Evolutionary conservation across 2,113 vertebrate genomes (phyloP).

Genomic region (Sinocyclocheilus maitianheensis): DNA sequence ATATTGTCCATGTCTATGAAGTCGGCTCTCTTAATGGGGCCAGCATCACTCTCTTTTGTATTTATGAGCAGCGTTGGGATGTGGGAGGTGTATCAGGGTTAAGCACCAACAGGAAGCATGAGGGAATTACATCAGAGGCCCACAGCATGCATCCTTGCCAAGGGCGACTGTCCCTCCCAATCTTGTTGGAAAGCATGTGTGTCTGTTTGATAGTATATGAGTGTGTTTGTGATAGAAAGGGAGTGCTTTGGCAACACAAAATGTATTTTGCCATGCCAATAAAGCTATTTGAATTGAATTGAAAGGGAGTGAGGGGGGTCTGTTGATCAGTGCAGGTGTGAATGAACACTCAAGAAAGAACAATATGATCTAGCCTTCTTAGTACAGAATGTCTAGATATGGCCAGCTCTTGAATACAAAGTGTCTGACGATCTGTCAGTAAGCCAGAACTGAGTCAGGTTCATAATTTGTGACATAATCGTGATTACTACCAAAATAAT

Average conservation of each 20-base stretch:
- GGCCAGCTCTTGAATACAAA: background rate
- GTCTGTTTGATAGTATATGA: background rate
- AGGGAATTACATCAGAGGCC: slow-evolving; percentile 14
- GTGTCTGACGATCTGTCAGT: background rate
- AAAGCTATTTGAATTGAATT: too few relatives aligned
- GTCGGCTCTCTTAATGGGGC: background rate
- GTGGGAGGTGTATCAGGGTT: slow-evolving; percentile 42
- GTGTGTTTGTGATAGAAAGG: background rate
- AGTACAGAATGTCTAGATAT: slow-evolving; percentile 38
- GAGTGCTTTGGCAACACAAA: background rate
- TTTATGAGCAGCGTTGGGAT: slow-evolving; percentile 39
- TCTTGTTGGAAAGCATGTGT: background rate
- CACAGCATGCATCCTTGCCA: background rate
- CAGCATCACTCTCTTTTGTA: slow-evolving; percentile 15
- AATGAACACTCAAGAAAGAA: background rate
- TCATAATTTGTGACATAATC: background rate
- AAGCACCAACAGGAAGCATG: slow-evolving; percentile 11
- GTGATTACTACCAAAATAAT: background rate
- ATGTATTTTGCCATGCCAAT: too few relatives aligned
- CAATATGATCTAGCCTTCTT: slow-evolving; percentile 9
- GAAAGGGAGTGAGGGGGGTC: background rate
- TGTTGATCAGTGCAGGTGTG: background rate
- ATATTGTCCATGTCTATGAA: background rate
- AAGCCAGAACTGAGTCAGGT: background rate
- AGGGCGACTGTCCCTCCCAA: background rate